Percentiles rank a stretch among this genome's conserved stretches.
Conservation (phyloP, 2,797 vertebrate genomes). For the Hyperoplus immaculatus region DNA sequence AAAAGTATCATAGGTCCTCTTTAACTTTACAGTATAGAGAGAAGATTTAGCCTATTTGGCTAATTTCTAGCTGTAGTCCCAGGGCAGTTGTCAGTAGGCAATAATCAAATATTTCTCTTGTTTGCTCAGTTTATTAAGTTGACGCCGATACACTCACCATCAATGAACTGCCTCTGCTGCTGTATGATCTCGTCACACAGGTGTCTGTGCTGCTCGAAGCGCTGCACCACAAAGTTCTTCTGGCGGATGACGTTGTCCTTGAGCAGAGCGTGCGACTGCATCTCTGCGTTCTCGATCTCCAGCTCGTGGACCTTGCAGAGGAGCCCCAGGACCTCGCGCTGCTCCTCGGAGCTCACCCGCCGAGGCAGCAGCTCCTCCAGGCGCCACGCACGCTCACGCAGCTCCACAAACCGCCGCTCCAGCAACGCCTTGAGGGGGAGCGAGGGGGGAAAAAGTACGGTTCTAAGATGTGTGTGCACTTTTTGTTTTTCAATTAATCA, state of each 20-base stretch:
- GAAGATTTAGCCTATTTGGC: too few relatives aligned
- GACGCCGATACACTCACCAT: constrained; percentile 61
- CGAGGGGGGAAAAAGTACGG: neutral
- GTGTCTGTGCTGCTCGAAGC: constrained; percentile 88
- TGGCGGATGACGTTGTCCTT: constrained; percentile 90
- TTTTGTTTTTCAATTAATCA: neutral
- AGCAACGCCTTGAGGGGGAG: constrained; percentile 78
- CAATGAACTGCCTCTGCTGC: constrained; percentile 90
- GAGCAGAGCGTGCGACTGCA: constrained; percentile 88
- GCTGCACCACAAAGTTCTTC: constrained; percentile 88
- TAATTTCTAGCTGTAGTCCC: too few relatives aligned
- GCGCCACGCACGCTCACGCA: constrained; percentile 81
- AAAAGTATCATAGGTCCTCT: too few relatives aligned
- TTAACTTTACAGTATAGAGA: too few relatives aligned
- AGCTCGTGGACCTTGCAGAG: constrained; percentile 92
- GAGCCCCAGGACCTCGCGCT: constrained; percentile 89
- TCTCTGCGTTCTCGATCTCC: constrained; percentile 89
- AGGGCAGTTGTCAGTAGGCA: too few relatives aligned
- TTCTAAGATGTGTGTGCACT: neutral
- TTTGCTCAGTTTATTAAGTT: too few relatives aligned
- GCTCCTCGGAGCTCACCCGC: constrained; percentile 88
- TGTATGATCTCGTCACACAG: constrained; percentile 92
- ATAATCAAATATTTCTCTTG: neutral
- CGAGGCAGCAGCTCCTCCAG: constrained; percentile 88
- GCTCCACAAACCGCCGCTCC: constrained; percentile 85